A percentile compares a stretch with the other conserved stretches of the same genome.
Conservation (phyloP, 2,888 invertebrate species). For the Drosophila leonis region DNA sequence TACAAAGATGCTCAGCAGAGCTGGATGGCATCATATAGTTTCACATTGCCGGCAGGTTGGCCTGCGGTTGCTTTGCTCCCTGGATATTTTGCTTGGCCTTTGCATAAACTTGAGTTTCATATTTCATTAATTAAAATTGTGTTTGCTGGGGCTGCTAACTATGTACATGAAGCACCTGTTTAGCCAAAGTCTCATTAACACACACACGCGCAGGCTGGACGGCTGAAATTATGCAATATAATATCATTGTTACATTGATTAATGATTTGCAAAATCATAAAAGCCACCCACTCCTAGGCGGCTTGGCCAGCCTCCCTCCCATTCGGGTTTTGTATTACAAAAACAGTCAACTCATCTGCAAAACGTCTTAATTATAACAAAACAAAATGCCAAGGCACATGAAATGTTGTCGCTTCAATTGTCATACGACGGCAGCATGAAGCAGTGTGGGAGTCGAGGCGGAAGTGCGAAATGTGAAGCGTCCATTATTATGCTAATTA, state of each 20-base stretch:
- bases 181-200: slow-evolving; percentile 67
- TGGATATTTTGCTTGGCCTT: slow-evolving; percentile 49
- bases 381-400: slow-evolving; percentile 68
- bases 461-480: slow-evolving; percentile 74
- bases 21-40: slow-evolving; percentile 33
- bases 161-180: slow-evolving; percentile 66
- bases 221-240: slow-evolving; percentile 74
- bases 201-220: slow-evolving; percentile 15
- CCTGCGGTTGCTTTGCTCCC: slow-evolving; percentile 9
- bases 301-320: slow-evolving; percentile 2
- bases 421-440: slow-evolving; percentile 43
- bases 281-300: slow-evolving; percentile 40
- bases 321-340: slow-evolving; percentile 72
- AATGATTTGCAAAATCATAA: slow-evolving; percentile 81
- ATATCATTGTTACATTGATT: slow-evolving; percentile 81
- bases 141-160: slow-evolving; percentile 52
- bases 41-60: slow-evolving; percentile 22
- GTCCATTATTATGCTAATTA: slow-evolving; percentile 81
- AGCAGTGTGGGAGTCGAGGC: neutral
- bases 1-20: slow-evolving; percentile 22
- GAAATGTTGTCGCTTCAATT: slow-evolving; percentile 72
- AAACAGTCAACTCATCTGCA: slow-evolving; percentile 67
- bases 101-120: slow-evolving; percentile 64
- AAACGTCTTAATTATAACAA: slow-evolving; percentile 75
- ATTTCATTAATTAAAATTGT: slow-evolving; percentile 81